Percentiles rank a stretch among this genome's conserved stretches.
Conservation (phyloP, 2,797 vertebrate species). For the Cossypha heuglini region DNA sequence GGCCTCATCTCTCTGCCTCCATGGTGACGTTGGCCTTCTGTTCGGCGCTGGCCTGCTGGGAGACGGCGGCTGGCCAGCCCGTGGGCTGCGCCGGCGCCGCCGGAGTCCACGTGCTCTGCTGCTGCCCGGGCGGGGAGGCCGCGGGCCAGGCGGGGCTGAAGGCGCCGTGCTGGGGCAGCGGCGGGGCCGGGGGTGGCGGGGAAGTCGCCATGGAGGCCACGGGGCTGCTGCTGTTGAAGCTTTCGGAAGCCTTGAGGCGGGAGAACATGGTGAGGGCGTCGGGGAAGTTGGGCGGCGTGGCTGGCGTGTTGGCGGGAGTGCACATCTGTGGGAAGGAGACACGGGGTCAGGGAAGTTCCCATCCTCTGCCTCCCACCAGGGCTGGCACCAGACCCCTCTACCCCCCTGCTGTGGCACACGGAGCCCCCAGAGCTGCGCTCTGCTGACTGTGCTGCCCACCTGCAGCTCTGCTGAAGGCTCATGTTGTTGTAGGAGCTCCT, state of each 20-base stretch:
- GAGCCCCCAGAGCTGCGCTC: accelerated
- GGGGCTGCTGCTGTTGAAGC: conserved; percentile 86
- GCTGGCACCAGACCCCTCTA: not conserved
- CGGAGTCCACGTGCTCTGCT: conserved; percentile 87
- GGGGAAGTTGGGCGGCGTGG: conserved; percentile 95
- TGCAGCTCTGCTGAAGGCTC: not conserved
- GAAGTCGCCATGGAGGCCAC: conserved; percentile 88
- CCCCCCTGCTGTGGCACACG: accelerated
- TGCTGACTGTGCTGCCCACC: not conserved
- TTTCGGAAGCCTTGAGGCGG: conserved; percentile 94
- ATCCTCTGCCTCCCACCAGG: not conserved
- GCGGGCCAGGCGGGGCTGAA: conserved; percentile 62
- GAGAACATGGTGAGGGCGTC: conserved; percentile 97
- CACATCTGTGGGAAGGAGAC: conserved; percentile 85
- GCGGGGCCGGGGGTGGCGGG: conserved; percentile 80
- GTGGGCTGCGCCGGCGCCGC: conserved; percentile 65
- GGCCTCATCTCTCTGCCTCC: conserved; percentile 96
- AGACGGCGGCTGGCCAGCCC: conserved; percentile 85
- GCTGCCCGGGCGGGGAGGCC: conserved; percentile 73
- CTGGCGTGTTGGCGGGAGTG: conserved; percentile 96
- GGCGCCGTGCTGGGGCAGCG: conserved; percentile 66
- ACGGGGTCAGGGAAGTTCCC: not conserved
- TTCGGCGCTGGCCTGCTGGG: conserved; percentile 84
- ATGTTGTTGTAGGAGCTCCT: not conserved
- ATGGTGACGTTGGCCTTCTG: conserved; percentile 93